Evolutionary conservation across 2,113 vertebrate species (phyloP), one percentile per base, ranked within the genome.

Genomic region (Sylvilagus bachmani): DNA sequence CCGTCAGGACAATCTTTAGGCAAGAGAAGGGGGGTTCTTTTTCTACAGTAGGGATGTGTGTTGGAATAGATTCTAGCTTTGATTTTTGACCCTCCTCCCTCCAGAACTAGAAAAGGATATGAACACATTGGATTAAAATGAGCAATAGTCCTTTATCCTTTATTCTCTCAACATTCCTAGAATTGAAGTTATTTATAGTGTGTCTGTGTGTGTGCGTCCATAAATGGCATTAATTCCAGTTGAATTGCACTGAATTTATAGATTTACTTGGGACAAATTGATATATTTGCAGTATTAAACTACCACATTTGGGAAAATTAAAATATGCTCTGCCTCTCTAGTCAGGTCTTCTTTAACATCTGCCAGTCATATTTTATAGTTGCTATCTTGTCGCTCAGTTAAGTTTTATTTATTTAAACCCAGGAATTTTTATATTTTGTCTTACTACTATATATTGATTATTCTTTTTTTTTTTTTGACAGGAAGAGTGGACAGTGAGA

Each of bases 341-440:
- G 73, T 67, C 12, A 64, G 3, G 49, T 66, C 44, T 62, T 78
- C 36, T 73, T 84, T 22, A 53, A 66, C 58, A 31, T 49, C 11
- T 89, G 79, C 64, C 24, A 85, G 29, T 6, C 10, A 27, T 10
- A n/a, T 70, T n/a, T 27, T 77, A 36, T 1, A 31, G 16, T 80
- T 79, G 49, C 14, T 6, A 49, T 53, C 58, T 33, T 86, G 17
- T 62, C 24, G 29, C 4, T 67, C 17, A 58, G 75, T n/a, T 81
- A 51, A 61, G 10, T 61, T 86, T 61, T 84, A 62, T 86, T 86
- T 80, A 44, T 86, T 49, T 67, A 67, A 36, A 36, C 27, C 36
- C 31, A 61, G 69, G 33, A 67, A 82, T 82, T 75, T 93, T 75
- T 75, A 61, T 31, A 36, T 67, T 86, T 67, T 91, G 6, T 90